Percentiles rank a stretch among this genome's conserved stretches.
These are phyloP conservation scores for Paraescarpia echinospica DNA, from an alignment of 1,140 invertebrate species.

Conservation along the genomic window DNA sequence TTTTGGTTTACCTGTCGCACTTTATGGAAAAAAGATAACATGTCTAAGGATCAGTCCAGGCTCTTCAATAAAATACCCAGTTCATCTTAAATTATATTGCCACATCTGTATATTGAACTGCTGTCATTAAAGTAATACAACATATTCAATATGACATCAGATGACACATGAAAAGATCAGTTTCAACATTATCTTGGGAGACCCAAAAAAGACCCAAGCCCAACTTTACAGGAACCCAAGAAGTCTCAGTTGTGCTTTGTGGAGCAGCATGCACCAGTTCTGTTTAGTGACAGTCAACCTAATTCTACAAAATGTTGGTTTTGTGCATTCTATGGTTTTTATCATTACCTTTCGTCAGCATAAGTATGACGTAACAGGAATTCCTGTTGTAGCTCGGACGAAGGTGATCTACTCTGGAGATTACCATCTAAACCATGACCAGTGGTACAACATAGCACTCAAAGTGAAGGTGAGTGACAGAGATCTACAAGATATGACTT, in stretches of 20 bases:
- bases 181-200: neutral
- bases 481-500: neutral
- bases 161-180: neutral
- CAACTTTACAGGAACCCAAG: too few relatives aligned
- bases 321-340: neutral
- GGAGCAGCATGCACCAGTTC: neutral
- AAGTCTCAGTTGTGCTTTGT: neutral
- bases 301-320: neutral
- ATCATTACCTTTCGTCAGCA: too few relatives aligned
- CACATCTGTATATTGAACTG: neutral
- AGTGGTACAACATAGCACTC: constrained; percentile 10
- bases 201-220: neutral
- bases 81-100: neutral
- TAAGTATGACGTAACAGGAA: neutral
- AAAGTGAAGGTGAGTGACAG: neutral
- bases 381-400: constrained; percentile 5
- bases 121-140: neutral
- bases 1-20: too few relatives aligned
- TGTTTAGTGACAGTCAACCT: neutral
- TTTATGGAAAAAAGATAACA: too few relatives aligned
- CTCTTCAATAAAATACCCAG: too few relatives aligned
- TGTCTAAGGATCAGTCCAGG: too few relatives aligned
- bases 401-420: neutral
- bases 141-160: neutral
- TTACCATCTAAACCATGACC: neutral